Conservation (phyloP, 2,888 invertebrate genomes). For the Meloe dianella region DNA sequence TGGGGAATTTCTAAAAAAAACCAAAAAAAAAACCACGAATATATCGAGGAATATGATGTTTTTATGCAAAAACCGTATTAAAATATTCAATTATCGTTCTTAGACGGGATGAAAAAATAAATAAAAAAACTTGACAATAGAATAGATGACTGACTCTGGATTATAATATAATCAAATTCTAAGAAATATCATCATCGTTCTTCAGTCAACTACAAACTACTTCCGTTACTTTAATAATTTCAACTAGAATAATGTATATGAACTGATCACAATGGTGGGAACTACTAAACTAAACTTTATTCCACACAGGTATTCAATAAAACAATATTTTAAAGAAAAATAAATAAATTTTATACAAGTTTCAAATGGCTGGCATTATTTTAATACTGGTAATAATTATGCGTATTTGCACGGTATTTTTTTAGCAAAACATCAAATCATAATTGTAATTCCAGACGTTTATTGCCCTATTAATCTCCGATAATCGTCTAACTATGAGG, state of each 20-base stretch:
- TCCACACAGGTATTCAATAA: background rate
- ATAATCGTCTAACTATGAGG: background rate
- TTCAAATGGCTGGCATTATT: background rate
- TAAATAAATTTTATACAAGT: background rate
- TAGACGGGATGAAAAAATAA: background rate
- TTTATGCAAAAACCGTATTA: conserved; percentile 5
- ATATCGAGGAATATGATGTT: background rate
- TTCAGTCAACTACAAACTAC: conserved; percentile 3
- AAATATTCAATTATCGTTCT: conserved; percentile 2
- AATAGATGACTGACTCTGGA: background rate
- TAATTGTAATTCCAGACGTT: conserved; percentile 2
- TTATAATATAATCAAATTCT: conserved; percentile 11
- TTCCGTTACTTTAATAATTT: conserved; percentile 10
- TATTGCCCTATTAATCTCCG: background rate
- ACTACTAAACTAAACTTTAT: conserved; percentile 10
- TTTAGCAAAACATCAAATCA: background rate
- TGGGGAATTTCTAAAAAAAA: conserved; percentile 3
- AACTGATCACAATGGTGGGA: conserved; percentile 13
- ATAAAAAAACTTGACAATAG: background rate
- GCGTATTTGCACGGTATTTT: background rate
- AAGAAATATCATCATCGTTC: conserved; percentile 13
- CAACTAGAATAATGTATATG: conserved; percentile 11
- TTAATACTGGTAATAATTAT: background rate
- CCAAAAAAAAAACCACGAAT: background rate
- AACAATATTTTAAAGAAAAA: background rate